A percentile compares a stretch with the other conserved stretches of the same genome.
phyloP scores from a whole-genome alignment of 2,797 vertebrate species.

The Avahi laniger region DNA sequence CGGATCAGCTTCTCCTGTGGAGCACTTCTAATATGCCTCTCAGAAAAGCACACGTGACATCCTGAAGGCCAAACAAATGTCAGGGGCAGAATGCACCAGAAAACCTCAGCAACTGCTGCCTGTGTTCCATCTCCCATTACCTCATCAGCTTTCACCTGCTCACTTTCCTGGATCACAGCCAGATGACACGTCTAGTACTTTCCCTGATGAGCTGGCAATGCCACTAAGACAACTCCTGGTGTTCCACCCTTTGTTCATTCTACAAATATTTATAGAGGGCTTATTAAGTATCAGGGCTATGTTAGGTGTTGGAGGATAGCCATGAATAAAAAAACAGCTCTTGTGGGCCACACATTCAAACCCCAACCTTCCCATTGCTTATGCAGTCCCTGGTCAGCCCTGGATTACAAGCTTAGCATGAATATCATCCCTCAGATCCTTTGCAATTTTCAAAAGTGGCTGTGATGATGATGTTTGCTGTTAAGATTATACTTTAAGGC shows the following conservation, averaged over 20 bases:
- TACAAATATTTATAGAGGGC: not conserved
- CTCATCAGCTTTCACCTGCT: not conserved
- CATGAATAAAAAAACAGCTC: not conserved
- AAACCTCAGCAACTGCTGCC: not conserved
- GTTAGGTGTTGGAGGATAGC: not conserved
- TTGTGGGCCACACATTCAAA: not conserved
- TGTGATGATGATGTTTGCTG: not conserved
- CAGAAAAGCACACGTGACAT: not conserved
- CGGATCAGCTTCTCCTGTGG: rapidly evolving
- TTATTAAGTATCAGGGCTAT: not conserved
- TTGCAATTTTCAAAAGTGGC: not conserved
- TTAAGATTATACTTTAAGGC: not conserved
- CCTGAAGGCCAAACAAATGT: not conserved
- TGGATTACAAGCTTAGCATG: not conserved
- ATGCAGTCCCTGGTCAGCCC: not conserved
- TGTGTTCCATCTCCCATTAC: rapidly evolving
- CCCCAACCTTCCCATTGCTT: not conserved
- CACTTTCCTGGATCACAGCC: not conserved
- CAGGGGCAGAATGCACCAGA: not conserved
- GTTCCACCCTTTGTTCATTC: not conserved
- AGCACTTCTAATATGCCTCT: not conserved
- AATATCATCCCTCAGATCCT: not conserved
- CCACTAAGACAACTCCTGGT: not conserved
- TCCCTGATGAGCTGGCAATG: not conserved
- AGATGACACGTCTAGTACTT: not conserved